Evolutionary conservation across 2,113 vertebrate genomes (phyloP).

Genomic region (Steatornis caripensis): DNA sequence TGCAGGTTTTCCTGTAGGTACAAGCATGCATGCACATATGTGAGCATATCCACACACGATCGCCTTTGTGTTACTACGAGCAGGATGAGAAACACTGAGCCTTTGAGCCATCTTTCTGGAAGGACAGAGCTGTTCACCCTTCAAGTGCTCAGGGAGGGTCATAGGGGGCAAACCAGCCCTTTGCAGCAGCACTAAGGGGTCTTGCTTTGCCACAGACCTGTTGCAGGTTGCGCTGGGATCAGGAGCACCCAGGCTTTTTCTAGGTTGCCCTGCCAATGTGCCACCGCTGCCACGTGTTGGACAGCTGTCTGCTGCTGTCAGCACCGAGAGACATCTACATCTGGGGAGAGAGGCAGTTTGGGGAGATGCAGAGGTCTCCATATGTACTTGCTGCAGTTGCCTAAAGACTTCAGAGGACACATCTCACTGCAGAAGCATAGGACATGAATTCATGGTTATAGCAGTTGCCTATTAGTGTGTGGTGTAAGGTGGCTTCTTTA

Average conservation of each 20-base stretch:
- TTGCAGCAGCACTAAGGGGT: neutral
- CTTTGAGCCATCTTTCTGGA: neutral
- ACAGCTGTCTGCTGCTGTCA: neutral
- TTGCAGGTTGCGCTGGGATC: fast-evolving
- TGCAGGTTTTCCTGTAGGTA: neutral
- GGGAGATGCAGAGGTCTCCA: neutral
- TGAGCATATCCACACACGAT: neutral
- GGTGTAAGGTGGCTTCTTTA: neutral
- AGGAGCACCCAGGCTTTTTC: neutral
- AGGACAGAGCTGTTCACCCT: neutral
- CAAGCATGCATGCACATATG: fast-evolving
- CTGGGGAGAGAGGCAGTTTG: neutral
- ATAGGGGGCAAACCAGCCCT: fast-evolving
- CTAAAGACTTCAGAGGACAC: neutral
- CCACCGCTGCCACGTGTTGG: neutral
- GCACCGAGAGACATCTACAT: too few relatives aligned
- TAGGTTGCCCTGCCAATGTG: neutral
- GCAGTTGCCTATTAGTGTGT: neutral
- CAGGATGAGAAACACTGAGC: neutral
- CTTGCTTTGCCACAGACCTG: neutral
- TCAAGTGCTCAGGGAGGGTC: neutral
- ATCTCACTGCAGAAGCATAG: neutral
- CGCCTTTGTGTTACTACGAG: neutral
- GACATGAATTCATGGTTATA: too few relatives aligned
- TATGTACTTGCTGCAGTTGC: neutral